A percentile compares a stretch with the other conserved stretches of the same genome.
Evolutionary conservation across 2,888 invertebrate genomes (phyloP).

Genomic region (Trachelus stipa): DNA sequence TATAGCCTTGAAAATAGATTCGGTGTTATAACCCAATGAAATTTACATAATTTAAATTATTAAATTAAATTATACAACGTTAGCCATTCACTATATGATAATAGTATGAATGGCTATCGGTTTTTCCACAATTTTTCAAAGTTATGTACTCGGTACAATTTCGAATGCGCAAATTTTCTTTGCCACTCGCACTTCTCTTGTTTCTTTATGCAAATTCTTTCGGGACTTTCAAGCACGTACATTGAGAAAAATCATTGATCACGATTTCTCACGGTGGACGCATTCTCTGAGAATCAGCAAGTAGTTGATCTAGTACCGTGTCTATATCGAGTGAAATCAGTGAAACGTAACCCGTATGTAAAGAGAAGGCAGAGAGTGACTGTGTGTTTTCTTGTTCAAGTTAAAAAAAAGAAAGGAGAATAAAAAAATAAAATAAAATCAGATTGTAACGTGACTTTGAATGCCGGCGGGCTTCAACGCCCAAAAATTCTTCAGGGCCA

Average conservation of each 20-base stretch:
- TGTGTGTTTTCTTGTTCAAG: not conserved
- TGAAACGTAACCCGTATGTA: not conserved
- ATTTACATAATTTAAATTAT: not conserved
- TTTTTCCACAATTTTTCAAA: not conserved
- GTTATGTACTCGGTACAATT: not conserved
- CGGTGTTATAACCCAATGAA: not conserved
- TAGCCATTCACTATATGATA: not conserved
- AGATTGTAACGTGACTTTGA: not conserved
- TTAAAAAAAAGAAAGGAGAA: not conserved
- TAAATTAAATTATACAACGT: not conserved
- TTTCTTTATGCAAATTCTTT: not conserved
- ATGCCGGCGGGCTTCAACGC: constrained; percentile 27
- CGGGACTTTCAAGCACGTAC: not conserved
- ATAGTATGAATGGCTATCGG: not conserved
- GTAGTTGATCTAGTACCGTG: not conserved
- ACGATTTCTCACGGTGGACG: not conserved
- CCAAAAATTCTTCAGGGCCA: constrained; percentile 34
- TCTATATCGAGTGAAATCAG: not conserved
- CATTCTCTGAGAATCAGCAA: not conserved
- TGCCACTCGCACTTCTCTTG: too few relatives aligned
- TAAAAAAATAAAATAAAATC: not conserved
- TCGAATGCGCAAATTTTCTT: too few relatives aligned
- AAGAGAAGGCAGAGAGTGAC: not conserved
- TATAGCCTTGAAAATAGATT: not conserved
- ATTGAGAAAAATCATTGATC: not conserved